Percentiles rank a stretch among this genome's conserved stretches.
phyloP scores from a whole-genome alignment of 1,140 invertebrate genomes.

The Drosophila micromelanica region DNA sequence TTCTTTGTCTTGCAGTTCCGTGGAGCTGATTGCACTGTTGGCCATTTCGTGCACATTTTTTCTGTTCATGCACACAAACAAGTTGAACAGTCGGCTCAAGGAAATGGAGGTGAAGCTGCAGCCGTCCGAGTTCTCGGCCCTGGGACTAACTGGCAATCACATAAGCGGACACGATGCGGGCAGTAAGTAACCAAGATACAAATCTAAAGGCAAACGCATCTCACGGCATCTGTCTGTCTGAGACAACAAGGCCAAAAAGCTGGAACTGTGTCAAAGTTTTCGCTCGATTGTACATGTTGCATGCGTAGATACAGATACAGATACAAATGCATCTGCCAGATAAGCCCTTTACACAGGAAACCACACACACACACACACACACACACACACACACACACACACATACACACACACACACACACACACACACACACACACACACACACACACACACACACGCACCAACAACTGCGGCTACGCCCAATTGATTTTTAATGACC shows the following conservation, averaged over 20 bases:
- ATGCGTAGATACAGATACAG: slow-evolving; percentile 42
- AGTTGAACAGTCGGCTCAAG: slow-evolving; percentile 90
- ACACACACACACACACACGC: background rate
- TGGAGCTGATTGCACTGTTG: slow-evolving; percentile 90
- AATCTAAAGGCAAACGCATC: slow-evolving; percentile 43
- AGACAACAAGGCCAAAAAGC: slow-evolving; percentile 44
- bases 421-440: background rate
- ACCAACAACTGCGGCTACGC: slow-evolving; percentile 45
- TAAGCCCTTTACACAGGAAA: slow-evolving; percentile 10
- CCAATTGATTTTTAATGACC: slow-evolving; percentile 81
- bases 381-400: background rate
- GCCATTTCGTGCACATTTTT: slow-evolving; percentile 92
- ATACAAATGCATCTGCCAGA: slow-evolving; percentile 1
- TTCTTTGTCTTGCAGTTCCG: slow-evolving; percentile 86
- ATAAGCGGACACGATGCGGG: slow-evolving; percentile 73
- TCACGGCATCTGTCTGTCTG: slow-evolving; percentile 27
- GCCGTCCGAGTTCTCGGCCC: slow-evolving; percentile 89
- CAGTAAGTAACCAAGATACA: slow-evolving; percentile 71
- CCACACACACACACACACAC: slow-evolving; percentile 3
- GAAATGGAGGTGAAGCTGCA: slow-evolving; percentile 91
- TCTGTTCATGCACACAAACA: slow-evolving; percentile 92
- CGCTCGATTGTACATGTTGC: slow-evolving; percentile 71
- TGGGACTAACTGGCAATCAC: slow-evolving; percentile 88
- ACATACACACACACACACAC: background rate
- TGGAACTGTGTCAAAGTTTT: slow-evolving; percentile 49